phyloP scores from a whole-genome alignment of 2,797 vertebrate genomes.

The Coregonus suidteri region DNA sequence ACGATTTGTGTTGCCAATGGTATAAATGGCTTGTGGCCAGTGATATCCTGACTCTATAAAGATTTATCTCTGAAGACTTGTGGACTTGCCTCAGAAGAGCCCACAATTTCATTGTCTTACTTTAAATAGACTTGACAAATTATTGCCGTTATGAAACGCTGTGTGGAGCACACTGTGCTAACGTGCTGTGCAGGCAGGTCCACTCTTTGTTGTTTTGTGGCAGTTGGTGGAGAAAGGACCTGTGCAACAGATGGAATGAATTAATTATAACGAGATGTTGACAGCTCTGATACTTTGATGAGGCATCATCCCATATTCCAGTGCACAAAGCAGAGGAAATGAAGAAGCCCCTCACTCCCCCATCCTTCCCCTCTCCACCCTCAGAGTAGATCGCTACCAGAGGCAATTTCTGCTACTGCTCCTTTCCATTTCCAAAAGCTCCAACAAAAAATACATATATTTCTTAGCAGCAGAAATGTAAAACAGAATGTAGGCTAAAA shows the following conservation, averaged over 20 bases:
- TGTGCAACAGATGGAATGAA: conserved; percentile 71
- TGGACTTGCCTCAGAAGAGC: conserved; percentile 32
- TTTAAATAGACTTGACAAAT: conserved; percentile 40
- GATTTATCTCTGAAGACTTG: background rate
- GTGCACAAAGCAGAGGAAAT: conserved; percentile 75
- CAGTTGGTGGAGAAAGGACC: conserved; percentile 63
- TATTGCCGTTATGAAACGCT: conserved; percentile 29
- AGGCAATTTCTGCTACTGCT: conserved; percentile 60
- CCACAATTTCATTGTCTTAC: conserved; percentile 20
- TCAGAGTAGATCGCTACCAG: conserved; percentile 66
- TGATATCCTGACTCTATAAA: background rate
- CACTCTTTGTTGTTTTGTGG: conserved; percentile 56
- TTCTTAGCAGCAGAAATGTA: background rate
- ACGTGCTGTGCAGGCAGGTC: conserved; percentile 53
- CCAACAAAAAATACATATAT: conserved; percentile 10
- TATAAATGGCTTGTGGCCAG: background rate
- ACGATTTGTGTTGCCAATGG: background rate
- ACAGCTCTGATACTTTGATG: conserved; percentile 77
- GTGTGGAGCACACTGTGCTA: conserved; percentile 48
- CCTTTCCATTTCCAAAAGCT: conserved; percentile 46
- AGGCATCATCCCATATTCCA: conserved; percentile 70
- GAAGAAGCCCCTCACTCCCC: conserved; percentile 63
- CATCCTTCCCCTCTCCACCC: conserved; percentile 62
- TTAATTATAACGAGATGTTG: conserved; percentile 72
- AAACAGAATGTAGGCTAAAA: background rate